These are phyloP conservation scores for Cathartes aura DNA, from an alignment of 2,113 vertebrate species.

Conservation along the genomic window DNA sequence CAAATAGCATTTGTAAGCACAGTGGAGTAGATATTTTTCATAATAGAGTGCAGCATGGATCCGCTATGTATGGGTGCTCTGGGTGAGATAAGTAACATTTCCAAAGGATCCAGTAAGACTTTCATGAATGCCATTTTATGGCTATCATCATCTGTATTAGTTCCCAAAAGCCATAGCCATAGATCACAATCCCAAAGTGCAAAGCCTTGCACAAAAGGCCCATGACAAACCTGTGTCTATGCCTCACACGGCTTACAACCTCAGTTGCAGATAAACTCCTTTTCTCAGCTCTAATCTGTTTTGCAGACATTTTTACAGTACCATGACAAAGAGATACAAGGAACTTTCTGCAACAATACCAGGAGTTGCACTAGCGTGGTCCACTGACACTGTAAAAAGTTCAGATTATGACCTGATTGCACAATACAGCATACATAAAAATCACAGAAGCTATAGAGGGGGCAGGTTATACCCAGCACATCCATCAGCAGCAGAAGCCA, in stretches of 20 bases:
- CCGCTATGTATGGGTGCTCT: not conserved
- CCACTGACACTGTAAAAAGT: not conserved
- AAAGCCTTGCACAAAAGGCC: not conserved
- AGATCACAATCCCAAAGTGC: not conserved
- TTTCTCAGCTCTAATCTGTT: not conserved
- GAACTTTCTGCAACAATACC: not conserved
- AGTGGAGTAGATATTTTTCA: not conserved
- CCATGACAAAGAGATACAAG: not conserved
- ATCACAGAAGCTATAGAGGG: not conserved
- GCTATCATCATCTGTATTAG: not conserved
- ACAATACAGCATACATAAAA: not conserved
- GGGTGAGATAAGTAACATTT: not conserved
- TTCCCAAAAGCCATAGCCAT: not conserved
- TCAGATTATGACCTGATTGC: not conserved
- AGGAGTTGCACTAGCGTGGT: not conserved
- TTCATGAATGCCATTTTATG: not conserved
- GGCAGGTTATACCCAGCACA: not conserved
- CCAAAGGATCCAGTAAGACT: not conserved
- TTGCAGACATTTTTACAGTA: not conserved
- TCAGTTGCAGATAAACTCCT: not conserved
- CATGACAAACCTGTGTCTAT: not conserved
- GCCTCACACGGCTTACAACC: not conserved
- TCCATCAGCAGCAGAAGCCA: not conserved
- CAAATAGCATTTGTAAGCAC: conserved; percentile 10
- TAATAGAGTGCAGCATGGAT: not conserved